Evolutionary conservation across 2,113 vertebrate species (phyloP).

Genomic region (Xenopus borealis): DNA sequence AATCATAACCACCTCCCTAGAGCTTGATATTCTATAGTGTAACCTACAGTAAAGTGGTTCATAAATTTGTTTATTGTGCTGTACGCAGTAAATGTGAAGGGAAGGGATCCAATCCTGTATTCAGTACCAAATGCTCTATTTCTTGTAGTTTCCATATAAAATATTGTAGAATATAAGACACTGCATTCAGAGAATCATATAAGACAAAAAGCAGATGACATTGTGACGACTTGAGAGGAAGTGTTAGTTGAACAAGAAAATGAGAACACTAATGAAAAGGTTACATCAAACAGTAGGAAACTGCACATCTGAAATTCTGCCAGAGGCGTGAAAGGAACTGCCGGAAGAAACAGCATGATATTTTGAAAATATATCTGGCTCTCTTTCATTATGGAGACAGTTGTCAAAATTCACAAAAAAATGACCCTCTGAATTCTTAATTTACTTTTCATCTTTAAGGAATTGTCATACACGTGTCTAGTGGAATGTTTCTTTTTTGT

Average conservation of each 20-base stretch:
- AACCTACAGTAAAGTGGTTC: too few species aligned
- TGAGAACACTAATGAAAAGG: conserved; percentile 16
- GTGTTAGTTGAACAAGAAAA: conserved; percentile 13
- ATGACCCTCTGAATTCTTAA: conserved; percentile 33
- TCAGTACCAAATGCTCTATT: too few species aligned
- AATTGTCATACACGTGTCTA: not conserved
- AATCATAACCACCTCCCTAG: too few species aligned
- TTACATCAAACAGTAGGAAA: conserved; percentile 27
- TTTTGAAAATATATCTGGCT: conserved; percentile 22
- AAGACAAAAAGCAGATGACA: conserved; percentile 4
- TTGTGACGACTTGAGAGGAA: conserved; percentile 3
- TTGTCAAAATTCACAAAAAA: conserved; percentile 28
- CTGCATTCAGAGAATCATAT: too few species aligned
- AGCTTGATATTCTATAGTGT: too few species aligned
- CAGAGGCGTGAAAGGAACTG: conserved; percentile 18
- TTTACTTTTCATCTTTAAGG: not conserved
- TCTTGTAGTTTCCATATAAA: too few species aligned
- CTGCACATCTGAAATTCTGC: conserved; percentile 9
- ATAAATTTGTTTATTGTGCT: too few species aligned
- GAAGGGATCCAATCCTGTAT: too few species aligned
- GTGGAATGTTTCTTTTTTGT: too few species aligned
- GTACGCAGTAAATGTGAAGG: too few species aligned
- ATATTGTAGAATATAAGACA: too few species aligned
- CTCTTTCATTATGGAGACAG: conserved; percentile 33
- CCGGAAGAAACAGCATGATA: conserved; percentile 35